A percentile compares a stretch with the other conserved stretches of the same genome.
These are phyloP conservation scores for Zaprionus africanus DNA, from an alignment of 1,140 invertebrate genomes.

Conservation along the genomic window DNA sequence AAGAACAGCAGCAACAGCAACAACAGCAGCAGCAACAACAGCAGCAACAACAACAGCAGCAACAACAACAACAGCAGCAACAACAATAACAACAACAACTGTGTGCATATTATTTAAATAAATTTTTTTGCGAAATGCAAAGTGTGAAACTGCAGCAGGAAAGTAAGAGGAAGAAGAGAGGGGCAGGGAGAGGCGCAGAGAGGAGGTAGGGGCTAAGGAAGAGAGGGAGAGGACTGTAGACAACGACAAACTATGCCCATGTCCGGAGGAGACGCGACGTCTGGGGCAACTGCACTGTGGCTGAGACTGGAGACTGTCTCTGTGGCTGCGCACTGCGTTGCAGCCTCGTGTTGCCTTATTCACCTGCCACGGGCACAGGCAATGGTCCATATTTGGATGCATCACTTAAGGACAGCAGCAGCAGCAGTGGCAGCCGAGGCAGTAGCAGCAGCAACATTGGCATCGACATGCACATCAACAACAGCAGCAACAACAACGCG, in stretches of 20 bases:
- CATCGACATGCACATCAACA: slow-evolving; percentile 52
- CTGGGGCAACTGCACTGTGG: slow-evolving; percentile 6
- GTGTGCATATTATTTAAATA: slow-evolving; percentile 81
- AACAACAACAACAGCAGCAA: slow-evolving; percentile 30
- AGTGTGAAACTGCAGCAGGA: slow-evolving; percentile 72
- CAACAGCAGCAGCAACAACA: slow-evolving; percentile 33
- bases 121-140: slow-evolving; percentile 54
- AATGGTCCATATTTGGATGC: slow-evolving; percentile 78
- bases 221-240: neutral
- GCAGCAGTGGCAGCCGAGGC: slow-evolving; percentile 7
- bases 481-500: slow-evolving; percentile 35
- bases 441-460: slow-evolving; percentile 25
- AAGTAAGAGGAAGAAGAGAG: neutral
- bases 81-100: slow-evolving; percentile 8
- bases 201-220: no score
- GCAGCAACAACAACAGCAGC: slow-evolving; percentile 32
- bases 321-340: neutral
- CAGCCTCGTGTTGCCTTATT: slow-evolving; percentile 44
- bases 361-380: slow-evolving; percentile 47
- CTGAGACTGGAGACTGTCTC: neutral
- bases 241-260: slow-evolving; percentile 39
- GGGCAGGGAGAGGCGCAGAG: no score
- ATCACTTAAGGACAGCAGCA: slow-evolving; percentile 53
- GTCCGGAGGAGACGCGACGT: slow-evolving; percentile 17
- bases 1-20: slow-evolving; percentile 25